Evolutionary conservation across 2,888 invertebrate species (phyloP), one percentile per base, ranked within the genome.

Genomic region (Leucophenga montana): DNA sequence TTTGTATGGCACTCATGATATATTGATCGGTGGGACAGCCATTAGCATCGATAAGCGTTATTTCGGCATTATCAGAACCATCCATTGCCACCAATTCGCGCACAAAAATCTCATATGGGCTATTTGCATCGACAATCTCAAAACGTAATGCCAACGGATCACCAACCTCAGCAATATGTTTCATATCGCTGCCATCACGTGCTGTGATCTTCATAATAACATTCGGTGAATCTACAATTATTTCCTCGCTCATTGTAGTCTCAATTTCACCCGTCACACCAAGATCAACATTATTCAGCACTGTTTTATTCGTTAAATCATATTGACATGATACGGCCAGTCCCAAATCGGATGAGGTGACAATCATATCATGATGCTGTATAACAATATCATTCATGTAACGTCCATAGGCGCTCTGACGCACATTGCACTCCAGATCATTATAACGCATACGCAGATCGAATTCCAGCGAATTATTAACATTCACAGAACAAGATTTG

Each of bases 21-120:
- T 95, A 95, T 86, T 96, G 95, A 89, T 97, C 97, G 67, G 97
- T 97, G 61, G 97, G 97, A 88, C 97, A 97, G 86, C 97, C 97
- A 81, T 94, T 92, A 79, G 95, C 94, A 89, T 97, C 97, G 88
- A 97, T 96, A 76, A 97, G 92, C 72, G 95, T 94, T 85, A 97
- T 97, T 91, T 97, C 97, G 88, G 95, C 95, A 79, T 95, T 95
- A 88, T 96, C 97, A 66, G 95, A 94, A 56, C 97, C 97, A 86
- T 97, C 97, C 95, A 97, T 94, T 74, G 97, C 97, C 70, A 97
- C 96, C 85, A 97, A 91, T 90, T 97, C 97, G 75, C 97, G 92
- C 48, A 97, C 97, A 88, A 97, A 97, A 86, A 97, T 97, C 90
- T 97, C 97, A 90, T 96, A 97, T 20, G 97, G 97, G 84, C 95